Evolutionary conservation across 2,113 vertebrate species (phyloP), one percentile per base, ranked within the genome.

Genomic region (Neodon shergylaensis): DNA sequence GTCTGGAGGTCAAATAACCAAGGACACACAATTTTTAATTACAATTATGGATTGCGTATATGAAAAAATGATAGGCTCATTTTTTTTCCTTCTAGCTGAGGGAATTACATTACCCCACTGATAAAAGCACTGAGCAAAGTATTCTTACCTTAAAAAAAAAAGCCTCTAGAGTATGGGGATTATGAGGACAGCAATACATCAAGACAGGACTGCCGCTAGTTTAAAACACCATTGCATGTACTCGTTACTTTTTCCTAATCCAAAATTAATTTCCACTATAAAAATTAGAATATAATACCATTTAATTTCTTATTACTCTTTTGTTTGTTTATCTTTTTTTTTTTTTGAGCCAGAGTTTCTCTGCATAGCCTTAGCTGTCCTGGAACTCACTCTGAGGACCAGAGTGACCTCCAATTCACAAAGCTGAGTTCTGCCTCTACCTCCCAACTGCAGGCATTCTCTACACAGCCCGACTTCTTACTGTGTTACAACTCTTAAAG

Each of bases 101-200:
- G n/a, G 28, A 92, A 73, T 94, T 73, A 95, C 76, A 49, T 92
- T 72, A 81, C 36, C 54, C 36, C 24, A n/a, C 17, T 83, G 26
- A 74, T 81, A 91, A 92, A 88, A 90, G 88, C 66, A 81, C 61
- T 89, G 52, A n/a, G 86, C 61, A 87, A 68, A 8, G 76, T 95
- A 58, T 78, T 94, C 65, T 84, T 17, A 77, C 12, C 22, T 63
- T 12, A 44, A 79, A 63, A 49, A 49, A 44, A 44, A 88, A 61
- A 83, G 44, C 31, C 7, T 86, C 68, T 36, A 82, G 72, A n/a
- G 7, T 52, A 72, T 4, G 88, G 58, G 17, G 36, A 63, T 49
- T 79, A 47, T 84, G 33, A 84, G 47, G n/a, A 89, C 6, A 70
- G 24, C 36, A 95, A 26, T 13, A 21, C 1, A 26, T 72, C 26